A percentile compares a stretch with the other conserved stretches of the same genome.
Evolutionary conservation across 2,888 invertebrate genomes (phyloP).

Genomic region (Cephus rjabovi): DNA sequence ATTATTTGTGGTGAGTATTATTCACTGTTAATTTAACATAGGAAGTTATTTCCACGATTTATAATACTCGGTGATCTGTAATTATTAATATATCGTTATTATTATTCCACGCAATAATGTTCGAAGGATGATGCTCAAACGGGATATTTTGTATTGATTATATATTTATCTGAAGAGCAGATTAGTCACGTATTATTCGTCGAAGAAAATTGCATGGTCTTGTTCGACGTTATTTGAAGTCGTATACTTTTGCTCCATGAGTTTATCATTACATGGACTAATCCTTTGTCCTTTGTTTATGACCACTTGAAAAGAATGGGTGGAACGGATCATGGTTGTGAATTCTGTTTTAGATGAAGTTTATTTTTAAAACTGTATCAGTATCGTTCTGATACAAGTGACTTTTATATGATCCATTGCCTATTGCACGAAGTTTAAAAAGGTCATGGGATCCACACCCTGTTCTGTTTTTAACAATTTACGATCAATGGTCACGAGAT

Average conservation of each 20-base stretch:
- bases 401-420: neutral
- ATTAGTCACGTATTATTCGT: neutral
- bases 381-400: neutral
- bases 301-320: too few relatives aligned
- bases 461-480: neutral
- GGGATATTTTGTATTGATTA: neutral
- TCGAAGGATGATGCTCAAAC: neutral
- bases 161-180: neutral
- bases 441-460: neutral
- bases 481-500: neutral
- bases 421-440: neutral
- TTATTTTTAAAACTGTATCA: neutral
- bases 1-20: slow-evolving; percentile 78
- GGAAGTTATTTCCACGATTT: neutral
- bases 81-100: neutral
- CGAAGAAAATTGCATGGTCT: too few relatives aligned
- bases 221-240: too few relatives aligned
- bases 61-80: neutral
- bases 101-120: neutral
- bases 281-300: neutral
- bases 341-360: neutral
- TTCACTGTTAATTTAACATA: neutral
- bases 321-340: too few relatives aligned
- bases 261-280: neutral
- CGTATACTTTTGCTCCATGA: too few relatives aligned